Evolutionary conservation across 1,140 invertebrate species (phyloP).

Genomic region (Drosophila pandora): DNA sequence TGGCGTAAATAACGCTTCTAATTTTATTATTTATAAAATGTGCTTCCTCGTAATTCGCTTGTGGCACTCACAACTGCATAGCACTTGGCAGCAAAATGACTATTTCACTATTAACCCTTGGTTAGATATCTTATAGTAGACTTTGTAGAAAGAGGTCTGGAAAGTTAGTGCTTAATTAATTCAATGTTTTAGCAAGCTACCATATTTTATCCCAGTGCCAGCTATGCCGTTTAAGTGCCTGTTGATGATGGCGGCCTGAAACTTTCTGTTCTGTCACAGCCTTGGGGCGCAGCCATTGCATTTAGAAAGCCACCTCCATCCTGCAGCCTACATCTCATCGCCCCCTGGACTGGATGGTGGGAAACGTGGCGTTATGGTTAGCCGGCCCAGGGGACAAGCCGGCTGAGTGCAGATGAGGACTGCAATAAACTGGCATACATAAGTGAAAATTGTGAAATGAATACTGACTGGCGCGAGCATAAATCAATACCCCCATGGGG

Average conservation of each 20-base stretch:
- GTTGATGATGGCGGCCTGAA: constrained; percentile 54
- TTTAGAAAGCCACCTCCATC: constrained; percentile 33
- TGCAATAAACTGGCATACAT: constrained; percentile 55
- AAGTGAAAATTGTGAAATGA: constrained; percentile 65
- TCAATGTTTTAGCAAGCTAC: neutral
- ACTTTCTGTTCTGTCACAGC: constrained; percentile 43
- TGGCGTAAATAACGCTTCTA: too few relatives aligned
- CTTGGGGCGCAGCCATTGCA: constrained; percentile 60
- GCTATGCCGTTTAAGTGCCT: constrained; percentile 58
- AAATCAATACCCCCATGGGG: constrained; percentile 65
- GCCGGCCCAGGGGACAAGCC: neutral
- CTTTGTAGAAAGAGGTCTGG: too few relatives aligned
- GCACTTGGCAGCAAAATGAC: too few relatives aligned
- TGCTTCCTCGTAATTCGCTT: too few relatives aligned
- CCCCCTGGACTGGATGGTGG: neutral
- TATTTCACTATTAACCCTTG: too few relatives aligned
- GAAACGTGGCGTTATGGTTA: neutral
- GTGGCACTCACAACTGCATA: too few relatives aligned
- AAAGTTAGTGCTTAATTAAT: neutral
- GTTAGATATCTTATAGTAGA: too few relatives aligned
- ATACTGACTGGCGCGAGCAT: constrained; percentile 63
- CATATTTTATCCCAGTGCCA: constrained; percentile 8
- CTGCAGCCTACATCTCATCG: neutral
- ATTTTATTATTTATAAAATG: too few relatives aligned
- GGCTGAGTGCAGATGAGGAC: constrained; percentile 48